Conservation (phyloP, 2,888 invertebrate genomes). For the Ophion ellenae region DNA sequence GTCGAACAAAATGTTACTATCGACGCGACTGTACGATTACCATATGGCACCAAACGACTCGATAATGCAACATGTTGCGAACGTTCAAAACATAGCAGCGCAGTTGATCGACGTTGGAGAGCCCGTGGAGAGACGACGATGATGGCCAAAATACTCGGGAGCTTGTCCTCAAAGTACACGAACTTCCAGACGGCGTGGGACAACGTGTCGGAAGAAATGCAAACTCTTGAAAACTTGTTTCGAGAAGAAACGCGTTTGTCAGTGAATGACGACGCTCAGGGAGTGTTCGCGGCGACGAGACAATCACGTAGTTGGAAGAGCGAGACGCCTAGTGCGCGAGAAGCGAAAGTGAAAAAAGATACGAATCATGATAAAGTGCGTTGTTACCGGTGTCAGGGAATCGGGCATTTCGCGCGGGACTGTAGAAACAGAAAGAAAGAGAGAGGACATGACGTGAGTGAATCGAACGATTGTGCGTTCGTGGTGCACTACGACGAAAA, state of each 20-base stretch:
- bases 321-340: no score
- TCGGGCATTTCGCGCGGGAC: neutral
- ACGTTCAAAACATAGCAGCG: constrained; percentile 14
- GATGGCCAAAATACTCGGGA: constrained; percentile 2
- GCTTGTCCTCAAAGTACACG: neutral
- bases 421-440: neutral
- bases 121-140: neutral
- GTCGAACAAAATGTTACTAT: neutral
- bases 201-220: constrained; percentile 12
- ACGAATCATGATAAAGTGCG: neutral
- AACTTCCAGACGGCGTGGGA: neutral
- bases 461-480: neutral
- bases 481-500: neutral
- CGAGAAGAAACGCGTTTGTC: neutral
- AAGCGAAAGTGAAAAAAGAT: neutral
- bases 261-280: neutral
- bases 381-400: neutral
- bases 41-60: neutral
- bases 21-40: neutral
- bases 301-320: neutral
- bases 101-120: constrained; percentile 10
- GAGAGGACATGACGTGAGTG: no score
- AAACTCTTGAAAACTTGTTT: neutral
- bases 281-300: neutral
- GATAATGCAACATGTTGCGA: constrained; percentile 4